phyloP scores from a whole-genome alignment of 2,888 invertebrate genomes.

The Trichogramma evanescens region DNA sequence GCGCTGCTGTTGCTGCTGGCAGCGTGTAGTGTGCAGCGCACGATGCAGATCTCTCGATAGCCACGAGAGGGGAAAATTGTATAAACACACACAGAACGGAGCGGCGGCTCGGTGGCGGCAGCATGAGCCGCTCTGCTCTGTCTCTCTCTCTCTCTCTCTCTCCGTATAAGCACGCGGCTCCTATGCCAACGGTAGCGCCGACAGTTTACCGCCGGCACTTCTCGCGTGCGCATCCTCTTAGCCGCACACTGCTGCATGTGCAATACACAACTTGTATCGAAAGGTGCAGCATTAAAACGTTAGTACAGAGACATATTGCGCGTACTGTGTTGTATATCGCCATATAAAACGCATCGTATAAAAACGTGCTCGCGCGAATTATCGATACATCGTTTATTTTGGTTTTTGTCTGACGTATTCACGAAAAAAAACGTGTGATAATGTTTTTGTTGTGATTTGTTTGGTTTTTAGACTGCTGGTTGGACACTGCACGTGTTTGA shows the following conservation, averaged over 20 bases:
- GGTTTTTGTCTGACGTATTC: too few relatives aligned
- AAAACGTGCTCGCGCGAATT: too few relatives aligned
- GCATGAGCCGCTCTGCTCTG: constrained; percentile 30
- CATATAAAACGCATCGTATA: too few relatives aligned
- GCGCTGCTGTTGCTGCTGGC: constrained; percentile 21
- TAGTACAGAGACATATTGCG: too few relatives aligned
- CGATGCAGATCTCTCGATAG: not conserved
- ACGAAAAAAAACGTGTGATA: not conserved
- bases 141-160: not conserved
- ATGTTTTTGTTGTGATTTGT: constrained; percentile 10
- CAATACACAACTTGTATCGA: too few relatives aligned
- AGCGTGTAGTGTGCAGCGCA: constrained; percentile 13
- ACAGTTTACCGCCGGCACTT: not conserved
- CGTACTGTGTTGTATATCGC: too few relatives aligned
- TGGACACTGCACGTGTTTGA: constrained; percentile 7
- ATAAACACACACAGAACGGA: constrained; percentile 7
- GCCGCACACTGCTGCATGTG: too few relatives aligned
- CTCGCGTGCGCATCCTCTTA: too few relatives aligned
- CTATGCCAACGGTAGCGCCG: constrained; percentile 11
- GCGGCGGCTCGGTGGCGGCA: constrained; percentile 32
- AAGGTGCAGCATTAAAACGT: too few relatives aligned
- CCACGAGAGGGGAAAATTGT: constrained; percentile 1
- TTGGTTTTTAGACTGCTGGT: not conserved
- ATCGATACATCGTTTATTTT: too few relatives aligned
- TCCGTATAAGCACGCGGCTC: not conserved